Conservation (phyloP, 2,888 invertebrate genomes). For the Junonia oenone region DNA sequence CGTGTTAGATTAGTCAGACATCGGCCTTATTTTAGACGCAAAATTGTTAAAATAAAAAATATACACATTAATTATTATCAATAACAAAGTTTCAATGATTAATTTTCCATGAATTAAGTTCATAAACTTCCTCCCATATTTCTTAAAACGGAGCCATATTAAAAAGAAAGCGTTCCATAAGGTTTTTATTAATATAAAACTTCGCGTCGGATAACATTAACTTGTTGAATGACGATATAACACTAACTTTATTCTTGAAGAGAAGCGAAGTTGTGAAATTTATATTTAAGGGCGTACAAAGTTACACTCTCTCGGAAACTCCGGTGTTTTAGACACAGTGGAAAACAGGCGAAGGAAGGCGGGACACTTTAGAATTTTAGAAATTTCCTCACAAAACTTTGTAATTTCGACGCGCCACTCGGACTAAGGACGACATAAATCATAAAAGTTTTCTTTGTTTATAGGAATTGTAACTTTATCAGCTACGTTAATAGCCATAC, state of each 20-base stretch:
- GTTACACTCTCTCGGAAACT: slow-evolving; percentile 63
- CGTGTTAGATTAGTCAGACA: no score
- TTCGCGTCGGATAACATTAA: slow-evolving; percentile 44
- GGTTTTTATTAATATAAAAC: slow-evolving; percentile 36
- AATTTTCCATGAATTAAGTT: background rate
- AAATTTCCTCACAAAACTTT: slow-evolving; percentile 66
- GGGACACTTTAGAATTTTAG: slow-evolving; percentile 70
- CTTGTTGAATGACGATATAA: slow-evolving; percentile 63
- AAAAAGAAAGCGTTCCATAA: slow-evolving; percentile 4
- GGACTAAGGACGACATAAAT: slow-evolving; percentile 28
- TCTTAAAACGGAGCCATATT: background rate
- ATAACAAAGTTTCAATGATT: background rate
- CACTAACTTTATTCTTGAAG: slow-evolving; percentile 60
- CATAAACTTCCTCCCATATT: background rate
- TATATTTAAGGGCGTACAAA: slow-evolving; percentile 71
- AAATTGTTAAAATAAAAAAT: background rate
- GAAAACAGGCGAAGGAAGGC: slow-evolving; percentile 44
- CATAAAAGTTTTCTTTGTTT: slow-evolving; percentile 24
- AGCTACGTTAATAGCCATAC: background rate
- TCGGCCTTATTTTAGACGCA: no score
- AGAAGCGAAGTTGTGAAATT: slow-evolving; percentile 63
- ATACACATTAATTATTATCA: background rate
- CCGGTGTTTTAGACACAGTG: slow-evolving; percentile 51
- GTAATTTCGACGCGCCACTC: slow-evolving; percentile 46
- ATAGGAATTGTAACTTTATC: slow-evolving; percentile 8